Base-by-base conservation (phyloP, 2,888 invertebrate species). In the Notodonta ziczac region DNA sequence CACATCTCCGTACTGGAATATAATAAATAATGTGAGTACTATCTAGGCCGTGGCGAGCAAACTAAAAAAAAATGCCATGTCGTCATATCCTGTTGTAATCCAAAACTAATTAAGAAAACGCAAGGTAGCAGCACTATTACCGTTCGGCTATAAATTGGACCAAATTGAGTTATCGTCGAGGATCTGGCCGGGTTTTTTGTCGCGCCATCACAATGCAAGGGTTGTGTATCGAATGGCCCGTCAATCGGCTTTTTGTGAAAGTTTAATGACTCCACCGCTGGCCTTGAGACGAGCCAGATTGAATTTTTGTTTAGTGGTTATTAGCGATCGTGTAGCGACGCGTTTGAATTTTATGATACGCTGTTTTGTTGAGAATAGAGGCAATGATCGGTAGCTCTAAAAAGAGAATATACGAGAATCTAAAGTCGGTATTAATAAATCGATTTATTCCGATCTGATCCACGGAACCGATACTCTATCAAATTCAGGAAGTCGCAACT, bases 141-240 rank as follows among this genome's bases (percentile, higher is more conserved):
- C 65, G 64, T 48, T 67, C 65, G 57, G 61, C 73, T 63, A 76
- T 72, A 76, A 67, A 72, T 71, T 71, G 74, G 64, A 65, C 74
- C 70, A 81, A 83, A 83, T 83, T 83, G 80, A 83, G 83, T 83
- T 83, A 83, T 82, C 80, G 72, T 64, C 62, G 56, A 61, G 61
- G 72, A 77, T 79, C 75, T 65, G 64, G 61, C 63, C 71, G 59
- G 61, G 63, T 72, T 83, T 83, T 83, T 81, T 80, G 75, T 70
- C 59, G 60, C 57, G 56, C 58, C 61, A 59, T 65, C 59, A 65
- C 67, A 69, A 69, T 50, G 69, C 68, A 78, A 78, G 79, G 75
- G 71, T 73, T 77, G 76, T 65, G 76, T 53, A 68, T 71, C 72
- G 73, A 72, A 77, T 70, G 62, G 74, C 68, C 59, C 58, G 76